Evolutionary conservation across 2,113 vertebrate species (phyloP).

Genomic region (Hydropotes inermis): DNA sequence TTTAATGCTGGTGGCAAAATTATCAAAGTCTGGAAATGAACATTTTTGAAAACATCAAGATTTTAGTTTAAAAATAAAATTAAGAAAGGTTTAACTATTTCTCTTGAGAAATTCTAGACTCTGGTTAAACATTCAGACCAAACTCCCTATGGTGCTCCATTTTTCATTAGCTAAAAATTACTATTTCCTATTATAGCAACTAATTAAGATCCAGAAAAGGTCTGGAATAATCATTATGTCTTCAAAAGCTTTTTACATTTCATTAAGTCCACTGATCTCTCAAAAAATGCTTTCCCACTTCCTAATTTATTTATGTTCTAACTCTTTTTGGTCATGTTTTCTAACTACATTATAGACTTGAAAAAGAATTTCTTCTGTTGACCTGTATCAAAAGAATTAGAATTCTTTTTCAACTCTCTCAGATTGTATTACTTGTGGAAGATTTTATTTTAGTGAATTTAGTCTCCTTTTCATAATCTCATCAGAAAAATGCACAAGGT

Average conservation of each 20-base stretch:
- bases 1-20: slow-evolving; percentile 69
- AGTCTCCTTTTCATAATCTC: neutral
- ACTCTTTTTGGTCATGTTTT: neutral
- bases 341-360: neutral
- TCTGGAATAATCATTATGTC: neutral
- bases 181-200: slow-evolving; percentile 34
- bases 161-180: slow-evolving; percentile 55
- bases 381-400: neutral
- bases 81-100: neutral
- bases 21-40: slow-evolving; percentile 41
- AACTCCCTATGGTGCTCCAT: neutral
- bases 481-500: neutral
- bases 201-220: slow-evolving; percentile 29
- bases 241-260: neutral
- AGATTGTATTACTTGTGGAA: neutral
- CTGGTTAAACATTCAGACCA: neutral
- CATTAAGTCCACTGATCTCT: neutral
- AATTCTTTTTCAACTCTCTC: neutral
- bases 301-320: neutral
- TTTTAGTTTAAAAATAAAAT: slow-evolving; percentile 39
- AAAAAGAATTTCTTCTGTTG: neutral
- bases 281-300: neutral
- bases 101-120: neutral
- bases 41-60: slow-evolving; percentile 39
- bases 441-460: neutral